Percentiles rank a stretch among this genome's conserved stretches.
These are phyloP conservation scores for Anisognathus igniventris DNA, from an alignment of 2,797 vertebrate genomes.

Conservation along the genomic window DNA sequence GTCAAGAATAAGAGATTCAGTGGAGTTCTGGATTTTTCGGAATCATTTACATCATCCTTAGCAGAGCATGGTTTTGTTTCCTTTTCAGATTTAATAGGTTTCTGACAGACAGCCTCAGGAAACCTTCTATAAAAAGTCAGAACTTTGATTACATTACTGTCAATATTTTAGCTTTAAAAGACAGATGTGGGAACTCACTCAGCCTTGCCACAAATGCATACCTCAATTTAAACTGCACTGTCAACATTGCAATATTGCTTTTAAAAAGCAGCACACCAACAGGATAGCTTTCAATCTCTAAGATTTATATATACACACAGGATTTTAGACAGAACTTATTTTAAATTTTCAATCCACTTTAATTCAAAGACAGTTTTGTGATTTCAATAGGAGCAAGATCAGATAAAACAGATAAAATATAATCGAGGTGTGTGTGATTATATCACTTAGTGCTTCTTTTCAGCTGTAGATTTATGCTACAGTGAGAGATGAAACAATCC, in stretches of 20 bases:
- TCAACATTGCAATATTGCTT: background rate
- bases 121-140: background rate
- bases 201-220: background rate
- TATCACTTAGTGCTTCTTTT: background rate
- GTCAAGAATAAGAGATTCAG: background rate
- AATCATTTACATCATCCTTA: background rate
- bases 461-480: background rate
- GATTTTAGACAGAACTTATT: background rate
- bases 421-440: background rate
- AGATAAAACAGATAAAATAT: background rate
- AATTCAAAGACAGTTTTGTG: background rate
- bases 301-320: background rate
- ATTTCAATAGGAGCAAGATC: background rate
- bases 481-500: background rate
- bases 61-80: background rate
- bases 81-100: conserved; percentile 53
- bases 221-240: background rate
- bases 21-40: background rate
- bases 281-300: background rate
- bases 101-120: conserved; percentile 38
- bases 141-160: conserved; percentile 46
- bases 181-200: background rate
- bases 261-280: background rate
- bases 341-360: background rate
- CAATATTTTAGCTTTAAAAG: conserved; percentile 49